These are phyloP conservation scores for Plebejus melissa DNA, from an alignment of 2,888 invertebrate genomes.

Conservation along the genomic window DNA sequence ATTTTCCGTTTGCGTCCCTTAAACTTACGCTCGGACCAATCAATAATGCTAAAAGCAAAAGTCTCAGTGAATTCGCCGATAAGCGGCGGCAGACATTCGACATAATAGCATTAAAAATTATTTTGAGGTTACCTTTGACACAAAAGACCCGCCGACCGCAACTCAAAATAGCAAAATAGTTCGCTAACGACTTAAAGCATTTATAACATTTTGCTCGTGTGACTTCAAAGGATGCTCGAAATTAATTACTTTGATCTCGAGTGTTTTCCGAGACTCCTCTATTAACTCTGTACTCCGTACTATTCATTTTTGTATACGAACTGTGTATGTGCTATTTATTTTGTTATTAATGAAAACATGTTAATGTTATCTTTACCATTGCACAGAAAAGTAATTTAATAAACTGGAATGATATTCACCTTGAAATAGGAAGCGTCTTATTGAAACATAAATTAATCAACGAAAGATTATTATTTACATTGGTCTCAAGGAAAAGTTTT, in stretches of 20 bases:
- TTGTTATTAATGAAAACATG: conserved; percentile 11
- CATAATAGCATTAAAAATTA: conserved; percentile 25
- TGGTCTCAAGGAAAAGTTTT: background rate
- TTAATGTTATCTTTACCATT: background rate
- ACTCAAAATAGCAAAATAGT: conserved; percentile 27
- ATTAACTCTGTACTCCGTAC: conserved; percentile 32
- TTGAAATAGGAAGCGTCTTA: background rate
- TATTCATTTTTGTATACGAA: conserved; percentile 30
- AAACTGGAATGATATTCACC: background rate
- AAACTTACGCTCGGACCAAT: conserved; percentile 61
- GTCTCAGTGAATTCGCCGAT: conserved; percentile 63
- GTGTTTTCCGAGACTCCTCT: conserved; percentile 33
- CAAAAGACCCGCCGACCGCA: conserved; percentile 30
- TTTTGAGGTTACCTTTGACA: conserved; percentile 32
- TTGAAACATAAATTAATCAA: background rate
- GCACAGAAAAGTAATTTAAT: background rate
- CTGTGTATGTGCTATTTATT: background rate
- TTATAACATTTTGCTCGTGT: conserved; percentile 37
- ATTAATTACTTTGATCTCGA: conserved; percentile 39
- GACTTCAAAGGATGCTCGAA: conserved; percentile 38
- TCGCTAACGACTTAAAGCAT: conserved; percentile 36
- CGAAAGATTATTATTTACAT: background rate
- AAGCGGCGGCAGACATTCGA: conserved; percentile 24
- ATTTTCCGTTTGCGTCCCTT: conserved; percentile 62
- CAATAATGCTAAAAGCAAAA: conserved; percentile 58